Conservation (phyloP, 2,797 vertebrate species). For the Podarcis siculus region DNA sequence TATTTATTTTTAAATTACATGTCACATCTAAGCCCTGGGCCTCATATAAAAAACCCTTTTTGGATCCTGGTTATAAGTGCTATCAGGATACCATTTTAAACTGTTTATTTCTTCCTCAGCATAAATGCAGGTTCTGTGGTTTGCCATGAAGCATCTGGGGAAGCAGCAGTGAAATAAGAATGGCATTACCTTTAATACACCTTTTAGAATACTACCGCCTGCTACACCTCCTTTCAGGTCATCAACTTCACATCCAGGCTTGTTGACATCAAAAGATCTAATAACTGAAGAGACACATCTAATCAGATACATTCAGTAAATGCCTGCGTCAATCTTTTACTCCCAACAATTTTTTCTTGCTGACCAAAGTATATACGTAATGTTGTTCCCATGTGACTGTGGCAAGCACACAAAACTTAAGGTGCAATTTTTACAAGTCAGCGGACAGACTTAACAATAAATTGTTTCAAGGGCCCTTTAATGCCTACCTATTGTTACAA, state of each 20-base stretch:
- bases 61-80: not conserved
- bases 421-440: not conserved
- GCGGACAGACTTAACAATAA: not conserved
- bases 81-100: not conserved
- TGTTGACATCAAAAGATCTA: constrained; percentile 98
- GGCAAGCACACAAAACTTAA: not conserved
- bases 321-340: not conserved
- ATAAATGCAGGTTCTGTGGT: not conserved
- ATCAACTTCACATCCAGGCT: constrained; percentile 98
- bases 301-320: not conserved
- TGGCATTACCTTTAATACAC: constrained; percentile 91
- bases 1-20: not conserved
- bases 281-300: constrained; percentile 83
- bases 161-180: not conserved
- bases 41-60: not conserved
- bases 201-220: constrained; percentile 97
- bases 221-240: constrained; percentile 98
- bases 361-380: not conserved
- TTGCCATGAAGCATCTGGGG: not conserved
- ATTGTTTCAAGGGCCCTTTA: not conserved
- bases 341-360: not conserved
- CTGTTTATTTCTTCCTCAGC: not conserved
- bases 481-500: not conserved
- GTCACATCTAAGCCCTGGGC: not conserved
- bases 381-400: not conserved